Conservation (phyloP, 2,888 invertebrate genomes). For the Chrysolina oricalcia region DNA sequence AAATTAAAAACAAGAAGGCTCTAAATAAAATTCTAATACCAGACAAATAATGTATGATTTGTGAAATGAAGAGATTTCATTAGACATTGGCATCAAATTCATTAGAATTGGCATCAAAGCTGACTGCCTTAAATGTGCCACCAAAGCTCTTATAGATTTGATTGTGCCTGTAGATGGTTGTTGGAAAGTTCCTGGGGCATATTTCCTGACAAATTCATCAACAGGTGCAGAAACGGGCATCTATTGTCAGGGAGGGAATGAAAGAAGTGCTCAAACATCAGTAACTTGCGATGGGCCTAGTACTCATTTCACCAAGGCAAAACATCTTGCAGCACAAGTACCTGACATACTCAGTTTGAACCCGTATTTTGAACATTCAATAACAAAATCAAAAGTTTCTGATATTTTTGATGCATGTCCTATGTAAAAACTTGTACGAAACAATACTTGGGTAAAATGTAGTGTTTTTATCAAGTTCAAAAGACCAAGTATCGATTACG, state of each 20-base stretch:
- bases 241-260: neutral
- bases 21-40: slow-evolving; percentile 21
- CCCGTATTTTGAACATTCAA: neutral
- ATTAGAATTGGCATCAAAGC: neutral
- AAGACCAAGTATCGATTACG: slow-evolving; percentile 4
- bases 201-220: slow-evolving; percentile 1
- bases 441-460: slow-evolving; percentile 7
- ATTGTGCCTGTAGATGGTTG: slow-evolving; percentile 7
- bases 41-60: slow-evolving; percentile 28
- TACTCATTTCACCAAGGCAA: too few species aligned
- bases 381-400: slow-evolving; percentile 3
- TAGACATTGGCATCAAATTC: neutral
- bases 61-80: neutral
- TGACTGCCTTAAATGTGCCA: slow-evolving; percentile 7
- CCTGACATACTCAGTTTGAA: neutral
- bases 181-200: neutral
- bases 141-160: too few species aligned
- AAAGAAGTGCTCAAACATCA: neutral
- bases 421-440: neutral
- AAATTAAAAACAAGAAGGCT: slow-evolving; percentile 10
- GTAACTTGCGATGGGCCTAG: neutral
- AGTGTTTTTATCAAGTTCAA: neutral
- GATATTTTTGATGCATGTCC: neutral
- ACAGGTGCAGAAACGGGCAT: neutral
- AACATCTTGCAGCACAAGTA: neutral